Evolutionary conservation across 1,140 invertebrate genomes (phyloP).

Genomic region (Bombus breviceps): DNA sequence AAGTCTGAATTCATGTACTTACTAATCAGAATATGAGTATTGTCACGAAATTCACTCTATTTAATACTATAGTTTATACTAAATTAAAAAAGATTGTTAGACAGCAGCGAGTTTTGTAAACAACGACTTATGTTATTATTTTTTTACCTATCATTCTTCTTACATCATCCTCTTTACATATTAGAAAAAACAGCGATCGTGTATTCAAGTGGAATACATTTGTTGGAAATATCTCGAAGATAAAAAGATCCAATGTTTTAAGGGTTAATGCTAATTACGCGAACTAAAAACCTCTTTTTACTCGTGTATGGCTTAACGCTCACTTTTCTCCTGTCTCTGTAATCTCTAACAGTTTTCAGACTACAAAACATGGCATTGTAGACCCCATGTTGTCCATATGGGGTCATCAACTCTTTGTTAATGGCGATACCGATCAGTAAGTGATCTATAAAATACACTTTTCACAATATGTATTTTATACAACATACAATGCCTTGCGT

Average conservation of each 20-base stretch:
- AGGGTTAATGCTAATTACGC: constrained; percentile 62
- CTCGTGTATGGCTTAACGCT: constrained; percentile 67
- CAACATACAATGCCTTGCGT: constrained; percentile 55
- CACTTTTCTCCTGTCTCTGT: constrained; percentile 78
- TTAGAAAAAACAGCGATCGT: neutral
- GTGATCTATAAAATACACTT: constrained; percentile 83
- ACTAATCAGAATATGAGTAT: constrained; percentile 20
- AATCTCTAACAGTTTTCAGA: constrained; percentile 93
- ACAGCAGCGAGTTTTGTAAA: constrained; percentile 29
- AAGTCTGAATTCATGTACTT: neutral
- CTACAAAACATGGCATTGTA: constrained; percentile 96
- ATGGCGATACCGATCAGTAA: constrained; percentile 98
- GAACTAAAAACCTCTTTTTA: constrained; percentile 55
- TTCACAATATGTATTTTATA: constrained; percentile 63
- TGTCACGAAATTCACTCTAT: neutral
- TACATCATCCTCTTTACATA: constrained; percentile 11
- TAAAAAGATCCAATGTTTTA: constrained; percentile 46
- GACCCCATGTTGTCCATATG: constrained; percentile 98
- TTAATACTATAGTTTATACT: neutral
- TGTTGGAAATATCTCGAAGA: neutral
- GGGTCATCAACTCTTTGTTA: constrained; percentile 98
- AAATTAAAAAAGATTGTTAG: neutral
- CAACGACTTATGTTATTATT: neutral
- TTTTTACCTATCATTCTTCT: neutral
- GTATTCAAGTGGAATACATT: neutral